Base-by-base conservation (phyloP, 2,113 vertebrate species). In the Cinclus mexicanus region DNA sequence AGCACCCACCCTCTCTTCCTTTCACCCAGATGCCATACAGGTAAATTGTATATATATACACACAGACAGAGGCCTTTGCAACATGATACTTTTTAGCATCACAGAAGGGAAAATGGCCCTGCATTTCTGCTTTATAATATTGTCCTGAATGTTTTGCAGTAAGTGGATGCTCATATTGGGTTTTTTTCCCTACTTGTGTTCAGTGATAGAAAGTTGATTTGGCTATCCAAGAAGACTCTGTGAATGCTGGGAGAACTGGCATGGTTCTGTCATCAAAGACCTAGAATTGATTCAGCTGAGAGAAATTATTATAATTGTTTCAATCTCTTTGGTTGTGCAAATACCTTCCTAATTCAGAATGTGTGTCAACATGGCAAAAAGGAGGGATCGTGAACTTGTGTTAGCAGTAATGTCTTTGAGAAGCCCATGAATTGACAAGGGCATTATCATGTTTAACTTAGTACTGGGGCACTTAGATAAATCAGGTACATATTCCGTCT, bases 141-240 rank as follows among this genome's bases (percentile, higher is more conserved):
- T 84, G 20, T 41, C 47, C 25, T 84, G 25, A 42, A 68, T 63
- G 8, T 52, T 93, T 69, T 88, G 20, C 29, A 59, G 29, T 49
- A 49, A 24, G 4, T 47, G 4, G 7, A 20, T 2, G 25, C 87
- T 91, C 29, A 55, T 14, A 17, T 0, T 81, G 17, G 0, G 35
- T 37, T 0, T 39, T 74, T 67, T 80, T 60, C 35, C 13, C 33
- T 71, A 7, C 25, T 46, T 57, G 9, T 26, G 6, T 60, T 76
- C n/a, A 85, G 37, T 70, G 64, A 64, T 17, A 75, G 67, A 69
- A 85, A 47, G 23, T 44, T 15, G 59, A 1, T 80, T 76, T 89
- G 7, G 22, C n/a, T 79, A 19, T 53, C 14, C 28, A 71, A 31
- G 46, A 88, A 70, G 57, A 24, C 31, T 71, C 39, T 55, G 23